phyloP scores from a whole-genome alignment of 2,888 invertebrate species.

The Chloroclystis v-ata region DNA sequence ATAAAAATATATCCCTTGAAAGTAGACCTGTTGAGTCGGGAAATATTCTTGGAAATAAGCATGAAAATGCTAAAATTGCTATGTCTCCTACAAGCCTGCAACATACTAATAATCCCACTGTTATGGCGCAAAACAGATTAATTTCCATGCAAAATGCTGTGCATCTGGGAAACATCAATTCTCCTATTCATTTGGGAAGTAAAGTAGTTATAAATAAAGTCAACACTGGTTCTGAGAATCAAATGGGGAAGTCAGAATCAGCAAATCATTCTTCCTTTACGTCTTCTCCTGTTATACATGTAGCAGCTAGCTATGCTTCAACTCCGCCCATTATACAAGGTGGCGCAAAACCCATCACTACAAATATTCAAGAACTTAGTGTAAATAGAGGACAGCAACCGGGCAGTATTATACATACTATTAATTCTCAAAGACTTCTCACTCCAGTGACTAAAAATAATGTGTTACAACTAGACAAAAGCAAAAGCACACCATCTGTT shows the following conservation, averaged over 20 bases:
- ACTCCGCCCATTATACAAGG: slow-evolving; percentile 56
- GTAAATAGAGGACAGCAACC: slow-evolving; percentile 52
- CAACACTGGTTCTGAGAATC: slow-evolving; percentile 50
- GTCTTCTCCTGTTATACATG: slow-evolving; percentile 58
- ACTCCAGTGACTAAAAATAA: slow-evolving; percentile 53
- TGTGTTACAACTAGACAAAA: slow-evolving; percentile 56
- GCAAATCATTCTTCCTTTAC: slow-evolving; percentile 49
- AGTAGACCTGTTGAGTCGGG: slow-evolving; percentile 52
- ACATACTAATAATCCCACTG: slow-evolving; percentile 57
- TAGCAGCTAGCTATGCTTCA: slow-evolving; percentile 50
- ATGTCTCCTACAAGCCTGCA: slow-evolving; percentile 60
- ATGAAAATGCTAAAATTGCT: slow-evolving; percentile 63
- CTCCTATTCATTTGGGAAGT: slow-evolving; percentile 54
- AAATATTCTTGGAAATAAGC: slow-evolving; percentile 41
- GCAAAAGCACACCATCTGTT: slow-evolving; percentile 56
- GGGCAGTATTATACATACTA: slow-evolving; percentile 62
- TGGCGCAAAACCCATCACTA: slow-evolving; percentile 51
- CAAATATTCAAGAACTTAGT: slow-evolving; percentile 51
- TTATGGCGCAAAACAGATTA: slow-evolving; percentile 68
- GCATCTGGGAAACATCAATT: slow-evolving; percentile 55
- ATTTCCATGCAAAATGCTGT: slow-evolving; percentile 67
- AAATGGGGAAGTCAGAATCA: slow-evolving; percentile 50
- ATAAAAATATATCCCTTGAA: slow-evolving; percentile 60
- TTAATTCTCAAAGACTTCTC: slow-evolving; percentile 57
- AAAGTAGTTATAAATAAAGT: slow-evolving; percentile 62